These are phyloP conservation scores for Drosophila colorata DNA, from an alignment of 2,888 invertebrate species.

Conservation along the genomic window DNA sequence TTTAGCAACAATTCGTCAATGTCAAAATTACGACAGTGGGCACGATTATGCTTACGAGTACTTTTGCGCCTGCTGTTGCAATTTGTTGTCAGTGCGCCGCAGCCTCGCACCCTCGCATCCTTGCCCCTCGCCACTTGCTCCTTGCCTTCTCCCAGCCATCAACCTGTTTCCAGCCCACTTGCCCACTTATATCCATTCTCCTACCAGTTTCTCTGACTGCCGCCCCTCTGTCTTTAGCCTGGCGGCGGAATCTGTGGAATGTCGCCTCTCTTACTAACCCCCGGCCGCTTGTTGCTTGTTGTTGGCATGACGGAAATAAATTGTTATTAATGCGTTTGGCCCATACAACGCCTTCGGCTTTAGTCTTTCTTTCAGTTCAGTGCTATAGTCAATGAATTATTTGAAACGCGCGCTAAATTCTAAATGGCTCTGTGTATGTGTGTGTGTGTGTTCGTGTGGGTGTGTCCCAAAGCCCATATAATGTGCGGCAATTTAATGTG, in stretches of 20 bases:
- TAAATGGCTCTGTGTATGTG: constrained; percentile 43
- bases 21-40: constrained; percentile 70
- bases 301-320: constrained; percentile 64
- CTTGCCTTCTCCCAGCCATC: neutral
- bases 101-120: neutral
- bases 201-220: constrained; percentile 16
- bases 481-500: constrained; percentile 67
- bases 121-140: neutral
- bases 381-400: constrained; percentile 63
- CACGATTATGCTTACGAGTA: constrained; percentile 51
- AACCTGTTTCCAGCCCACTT: neutral
- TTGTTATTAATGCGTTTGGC: constrained; percentile 72
- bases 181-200: constrained; percentile 16
- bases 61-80: constrained; percentile 60
- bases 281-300: constrained; percentile 22
- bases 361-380: constrained; percentile 22
- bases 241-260: constrained; percentile 55
- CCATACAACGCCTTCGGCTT: constrained; percentile 33
- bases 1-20: constrained; percentile 72
- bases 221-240: constrained; percentile 4
- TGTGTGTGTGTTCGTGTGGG: constrained; percentile 1
- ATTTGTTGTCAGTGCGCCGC: constrained; percentile 46
- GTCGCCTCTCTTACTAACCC: constrained; percentile 33
- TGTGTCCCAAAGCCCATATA: constrained; percentile 38
- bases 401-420: constrained; percentile 62